Evolutionary conservation across 1,140 invertebrate genomes (phyloP).

Genomic region (Cherax destructor): DNA sequence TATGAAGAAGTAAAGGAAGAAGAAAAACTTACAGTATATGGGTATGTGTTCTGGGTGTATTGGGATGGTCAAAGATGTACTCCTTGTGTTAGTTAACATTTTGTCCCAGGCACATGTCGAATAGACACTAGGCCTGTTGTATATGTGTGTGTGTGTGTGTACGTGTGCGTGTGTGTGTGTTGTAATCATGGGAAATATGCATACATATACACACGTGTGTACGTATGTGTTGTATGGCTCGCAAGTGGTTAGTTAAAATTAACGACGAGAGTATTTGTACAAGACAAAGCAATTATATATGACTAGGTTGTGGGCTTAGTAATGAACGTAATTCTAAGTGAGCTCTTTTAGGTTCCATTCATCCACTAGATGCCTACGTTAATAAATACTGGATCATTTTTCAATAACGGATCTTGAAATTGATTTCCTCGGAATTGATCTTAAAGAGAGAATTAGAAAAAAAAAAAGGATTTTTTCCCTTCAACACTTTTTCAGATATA

Average conservation of each 20-base stretch:
- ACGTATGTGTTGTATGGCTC: not conserved
- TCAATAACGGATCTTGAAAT: not conserved
- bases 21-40: too few relatives aligned
- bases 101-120: too few relatives aligned
- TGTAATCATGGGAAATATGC: not conserved
- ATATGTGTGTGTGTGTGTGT: too few relatives aligned
- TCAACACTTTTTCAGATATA: not conserved
- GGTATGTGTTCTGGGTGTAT: too few relatives aligned
- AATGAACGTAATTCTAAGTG: not conserved
- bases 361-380: not conserved
- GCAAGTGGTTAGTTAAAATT: too few relatives aligned
- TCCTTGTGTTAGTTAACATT: not conserved
- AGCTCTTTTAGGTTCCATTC: not conserved
- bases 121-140: too few relatives aligned
- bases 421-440: not conserved
- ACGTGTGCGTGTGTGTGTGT: not conserved
- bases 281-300: not conserved
- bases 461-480: too few relatives aligned
- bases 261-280: too few relatives aligned
- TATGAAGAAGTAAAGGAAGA: too few relatives aligned
- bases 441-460: too few relatives aligned
- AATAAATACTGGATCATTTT: not conserved
- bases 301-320: not conserved
- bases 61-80: too few relatives aligned
- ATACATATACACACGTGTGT: not conserved